Conservation (phyloP, 2,888 invertebrate genomes). For the Drosophila imparisetae region DNA sequence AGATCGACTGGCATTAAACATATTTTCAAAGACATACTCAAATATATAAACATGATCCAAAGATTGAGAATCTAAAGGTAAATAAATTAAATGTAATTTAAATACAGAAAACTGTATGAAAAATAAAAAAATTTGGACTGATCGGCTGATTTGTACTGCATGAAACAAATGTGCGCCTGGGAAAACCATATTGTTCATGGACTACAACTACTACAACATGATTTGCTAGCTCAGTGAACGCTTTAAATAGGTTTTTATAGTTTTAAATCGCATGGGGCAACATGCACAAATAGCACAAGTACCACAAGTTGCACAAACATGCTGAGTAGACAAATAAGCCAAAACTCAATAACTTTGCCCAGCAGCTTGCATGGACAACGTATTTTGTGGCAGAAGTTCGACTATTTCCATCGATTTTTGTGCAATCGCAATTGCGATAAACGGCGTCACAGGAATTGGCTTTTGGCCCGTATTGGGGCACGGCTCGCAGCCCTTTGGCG, state of each 20-base stretch:
- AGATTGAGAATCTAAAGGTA: not conserved
- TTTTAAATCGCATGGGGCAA: not conserved
- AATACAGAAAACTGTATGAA: not conserved
- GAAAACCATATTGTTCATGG: not conserved
- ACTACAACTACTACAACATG: not conserved
- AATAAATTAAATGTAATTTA: not conserved
- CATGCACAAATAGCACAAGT: conserved; percentile 27
- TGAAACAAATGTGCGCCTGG: not conserved
- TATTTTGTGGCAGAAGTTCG: conserved; percentile 29
- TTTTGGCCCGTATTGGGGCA: conserved; percentile 19
- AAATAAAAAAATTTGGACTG: not conserved
- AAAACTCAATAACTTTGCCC: conserved; percentile 27
- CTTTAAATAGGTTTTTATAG: not conserved
- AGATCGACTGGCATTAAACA: too few relatives aligned
- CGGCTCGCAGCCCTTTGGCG: conserved; percentile 4
- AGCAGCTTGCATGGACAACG: not conserved
- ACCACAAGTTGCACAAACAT: conserved; percentile 20
- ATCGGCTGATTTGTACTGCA: not conserved
- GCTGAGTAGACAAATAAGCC: conserved; percentile 29
- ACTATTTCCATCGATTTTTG: conserved; percentile 49
- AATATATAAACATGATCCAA: not conserved
- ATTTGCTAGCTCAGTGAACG: not conserved
- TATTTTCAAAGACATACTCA: not conserved
- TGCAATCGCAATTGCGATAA: conserved; percentile 35
- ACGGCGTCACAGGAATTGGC: conserved; percentile 33